Evolutionary conservation across 2,113 vertebrate genomes (phyloP).

Genomic region (Phycodurus eques): DNA sequence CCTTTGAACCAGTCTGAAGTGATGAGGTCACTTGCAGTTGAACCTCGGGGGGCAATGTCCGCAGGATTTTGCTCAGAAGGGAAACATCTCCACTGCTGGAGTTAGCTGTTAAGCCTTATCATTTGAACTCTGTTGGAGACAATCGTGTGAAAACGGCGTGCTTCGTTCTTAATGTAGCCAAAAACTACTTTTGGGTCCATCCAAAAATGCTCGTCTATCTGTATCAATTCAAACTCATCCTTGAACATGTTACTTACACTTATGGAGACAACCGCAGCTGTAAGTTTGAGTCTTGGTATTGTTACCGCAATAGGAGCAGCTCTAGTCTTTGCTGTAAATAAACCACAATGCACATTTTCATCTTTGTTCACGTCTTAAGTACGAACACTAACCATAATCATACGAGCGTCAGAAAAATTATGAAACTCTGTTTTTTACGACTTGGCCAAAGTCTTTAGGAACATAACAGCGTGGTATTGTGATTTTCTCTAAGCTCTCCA

Average conservation of each 20-base stretch:
- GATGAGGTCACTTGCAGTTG: neutral
- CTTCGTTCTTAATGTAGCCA: conserved; percentile 14
- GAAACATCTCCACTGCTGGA: conserved; percentile 10
- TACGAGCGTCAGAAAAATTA: conserved; percentile 13
- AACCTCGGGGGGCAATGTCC: neutral
- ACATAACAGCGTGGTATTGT: neutral
- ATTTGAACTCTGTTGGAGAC: conserved; percentile 25
- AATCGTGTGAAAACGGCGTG: conserved; percentile 11
- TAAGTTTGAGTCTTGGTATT: conserved; percentile 9
- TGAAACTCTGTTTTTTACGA: neutral
- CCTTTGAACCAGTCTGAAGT: conserved; percentile 14
- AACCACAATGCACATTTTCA: neutral
- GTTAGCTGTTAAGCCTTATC: neutral
- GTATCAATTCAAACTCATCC: neutral
- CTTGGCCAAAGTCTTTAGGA: neutral
- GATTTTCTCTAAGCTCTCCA: conserved; percentile 2
- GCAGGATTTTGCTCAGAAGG: conserved; percentile 4
- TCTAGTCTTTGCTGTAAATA: neutral
- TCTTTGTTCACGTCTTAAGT: conserved; percentile 8
- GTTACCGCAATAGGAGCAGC: conserved; percentile 6
- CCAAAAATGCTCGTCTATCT: neutral
- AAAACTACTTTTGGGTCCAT: conserved; percentile 2
- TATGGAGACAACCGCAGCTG: conserved; percentile 9
- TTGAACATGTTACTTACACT: neutral
- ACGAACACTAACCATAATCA: conserved; percentile 10